Conservation (phyloP, 2,113 vertebrate species). For the Sylvia atricapilla region DNA sequence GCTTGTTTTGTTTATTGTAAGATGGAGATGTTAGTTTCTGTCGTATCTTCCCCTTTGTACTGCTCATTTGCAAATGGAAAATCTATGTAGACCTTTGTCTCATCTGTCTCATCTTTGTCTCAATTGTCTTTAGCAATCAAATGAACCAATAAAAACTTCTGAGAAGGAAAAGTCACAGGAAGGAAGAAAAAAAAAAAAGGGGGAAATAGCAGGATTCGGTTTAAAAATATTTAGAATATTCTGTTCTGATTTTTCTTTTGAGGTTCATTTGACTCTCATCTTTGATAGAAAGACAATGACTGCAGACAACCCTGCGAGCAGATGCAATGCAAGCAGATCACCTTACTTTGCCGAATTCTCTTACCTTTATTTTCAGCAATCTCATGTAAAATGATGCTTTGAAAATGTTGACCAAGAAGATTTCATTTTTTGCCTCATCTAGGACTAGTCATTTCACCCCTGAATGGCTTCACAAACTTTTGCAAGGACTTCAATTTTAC, state of each 20-base stretch:
- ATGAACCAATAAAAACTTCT: neutral
- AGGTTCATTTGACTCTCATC: neutral
- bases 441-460: neutral
- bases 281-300: neutral
- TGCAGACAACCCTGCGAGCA: neutral
- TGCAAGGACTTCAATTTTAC: neutral
- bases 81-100: neutral
- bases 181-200: neutral
- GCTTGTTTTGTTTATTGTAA: constrained; percentile 22
- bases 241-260: neutral
- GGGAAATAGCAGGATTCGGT: neutral
- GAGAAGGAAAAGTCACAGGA: neutral
- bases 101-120: neutral
- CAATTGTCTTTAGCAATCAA: neutral
- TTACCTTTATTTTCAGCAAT: constrained; percentile 1
- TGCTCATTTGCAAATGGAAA: constrained; percentile 28
- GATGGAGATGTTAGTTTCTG: neutral
- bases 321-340: neutral
- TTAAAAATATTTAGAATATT: neutral
- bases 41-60: neutral
- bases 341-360: neutral
- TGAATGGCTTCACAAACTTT: neutral
- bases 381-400: neutral
- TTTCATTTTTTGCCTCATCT: neutral
- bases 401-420: neutral